phyloP scores from a whole-genome alignment of 2,888 invertebrate species.

The Hypercompe scribonia region DNA sequence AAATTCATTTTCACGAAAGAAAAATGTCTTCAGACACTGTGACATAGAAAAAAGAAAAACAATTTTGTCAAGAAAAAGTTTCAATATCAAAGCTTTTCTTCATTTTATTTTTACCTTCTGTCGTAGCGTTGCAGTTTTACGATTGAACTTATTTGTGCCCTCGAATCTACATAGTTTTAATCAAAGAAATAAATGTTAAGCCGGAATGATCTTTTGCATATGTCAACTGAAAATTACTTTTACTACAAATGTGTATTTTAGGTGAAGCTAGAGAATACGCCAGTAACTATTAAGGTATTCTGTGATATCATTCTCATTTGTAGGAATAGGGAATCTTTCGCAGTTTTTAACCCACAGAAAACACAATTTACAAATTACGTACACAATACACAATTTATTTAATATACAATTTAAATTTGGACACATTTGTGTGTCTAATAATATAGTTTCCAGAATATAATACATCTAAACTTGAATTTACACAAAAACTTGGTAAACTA shows the following conservation, averaged over 20 bases:
- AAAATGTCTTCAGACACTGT: neutral
- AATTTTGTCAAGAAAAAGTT: neutral
- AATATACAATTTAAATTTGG: no score
- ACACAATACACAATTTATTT: no score
- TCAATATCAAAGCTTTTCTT: neutral
- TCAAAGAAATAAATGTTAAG: neutral
- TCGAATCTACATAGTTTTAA: neutral
- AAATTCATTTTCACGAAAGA: neutral
- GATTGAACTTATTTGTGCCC: neutral
- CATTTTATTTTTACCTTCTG: neutral
- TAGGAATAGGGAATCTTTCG: constrained; percentile 63
- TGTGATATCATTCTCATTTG: constrained; percentile 70
- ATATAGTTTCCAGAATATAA: no score
- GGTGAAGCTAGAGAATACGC: no score
- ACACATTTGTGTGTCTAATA: no score
- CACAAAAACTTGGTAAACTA: no score
- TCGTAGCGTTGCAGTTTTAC: neutral
- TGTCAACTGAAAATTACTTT: no score
- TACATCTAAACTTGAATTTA: no score
- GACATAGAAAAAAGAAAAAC: neutral
- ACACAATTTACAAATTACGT: no score
- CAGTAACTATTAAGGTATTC: constrained; percentile 55
- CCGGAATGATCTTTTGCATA: no score
- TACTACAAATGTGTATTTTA: no score
- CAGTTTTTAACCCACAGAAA: no score